Base-by-base conservation (phyloP, 2,113 vertebrate species). In the Paedocypris sp. region DNA sequence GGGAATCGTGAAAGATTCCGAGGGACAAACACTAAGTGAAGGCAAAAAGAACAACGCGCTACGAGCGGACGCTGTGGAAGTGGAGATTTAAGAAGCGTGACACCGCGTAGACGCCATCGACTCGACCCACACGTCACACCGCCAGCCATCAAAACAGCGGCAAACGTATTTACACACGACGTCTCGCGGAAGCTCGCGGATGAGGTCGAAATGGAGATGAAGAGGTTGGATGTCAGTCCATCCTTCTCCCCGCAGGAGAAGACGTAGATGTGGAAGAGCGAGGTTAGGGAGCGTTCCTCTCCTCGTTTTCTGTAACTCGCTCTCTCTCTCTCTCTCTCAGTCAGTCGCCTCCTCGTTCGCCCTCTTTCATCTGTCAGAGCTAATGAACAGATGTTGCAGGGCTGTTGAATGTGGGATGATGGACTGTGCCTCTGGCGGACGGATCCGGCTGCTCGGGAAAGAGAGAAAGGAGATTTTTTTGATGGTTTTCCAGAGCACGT, bases 331-430 rank as follows among this genome's bases (percentile, higher is more conserved):
- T 11, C 48, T 33, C 42, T 20, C 54, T 46, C 28, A 23, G 22
- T 59, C 67, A 42, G 54, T 57, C 35, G 28, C 52, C 74, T 64
- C 9, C 77, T 70, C 53, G 22, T 58, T 29, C 69, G 45, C 45
- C 47, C 71, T 49, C 68, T 82, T 79, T 83, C 79, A 82, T 86
- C 82, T 78, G 78, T 85, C 77, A 81, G 73, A 70, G 75, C 75
- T 82, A 81, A 84, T 83, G 83, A 87, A 79, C 85, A 87, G 85
- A 85, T 87, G 84, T 84, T 85, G 78, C 77, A 73, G 75, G 66
- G 80, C 75, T 82, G 79, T 74, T 79, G 71, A 70, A 79, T 74
- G 78, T 77, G 74, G 66, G 70, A 80, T 87, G 82, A 87, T 83
- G 74, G 78, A 83, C 75, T 33, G 75, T 74, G 72, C 68, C 35